Base-by-base conservation (phyloP, 2,113 vertebrate species). In the Dipodomys merriami region DNA sequence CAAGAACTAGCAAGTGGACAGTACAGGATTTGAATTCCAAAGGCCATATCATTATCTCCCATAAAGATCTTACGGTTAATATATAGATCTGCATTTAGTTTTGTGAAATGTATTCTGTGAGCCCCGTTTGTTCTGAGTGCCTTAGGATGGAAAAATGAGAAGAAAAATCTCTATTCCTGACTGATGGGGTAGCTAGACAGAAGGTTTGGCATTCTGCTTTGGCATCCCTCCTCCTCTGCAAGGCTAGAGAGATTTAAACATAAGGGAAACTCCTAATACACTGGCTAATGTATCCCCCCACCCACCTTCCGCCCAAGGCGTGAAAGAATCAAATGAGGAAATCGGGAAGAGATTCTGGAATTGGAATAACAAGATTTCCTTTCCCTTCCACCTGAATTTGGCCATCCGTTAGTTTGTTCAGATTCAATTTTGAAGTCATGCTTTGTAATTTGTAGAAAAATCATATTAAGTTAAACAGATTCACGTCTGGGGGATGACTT, bases 401-500 rank as follows among this genome's bases (percentile, higher is more conserved):
- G 78, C 78, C 76, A 73, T 85, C 91, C 1, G 30, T 91, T 88
- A 95, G 95, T 95, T 79, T 73, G 83, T n/a, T 83, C 91, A 95
- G 93, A 95, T 96, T 91, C 84, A 80, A 96, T 94, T 95, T 93
- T 74, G 49, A 94, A 96, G 93, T 60, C 96, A 88, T 90, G 95
- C 90, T 87, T 93, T 91, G 72, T 97, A 95, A 97, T 95, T 94
- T 85, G 86, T 95, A 84, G 96, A 76, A 94, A 96, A 57, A 95
- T 94, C 87, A 67, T 65, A 96, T 97, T 96, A 94, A 96, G 94
- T 93, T 94, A 96, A 91, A 95, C 93, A 96, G 94, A 95, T 72
- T 88, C 78, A 77, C 1, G 74, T 95, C 97, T 93, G 94, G 88
- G 87, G 90, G 85, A 85, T 72, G 96, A 71, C 65, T 96, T 83